Base-by-base conservation (phyloP, 2,113 vertebrate genomes). In the Zosterops japonicus region DNA sequence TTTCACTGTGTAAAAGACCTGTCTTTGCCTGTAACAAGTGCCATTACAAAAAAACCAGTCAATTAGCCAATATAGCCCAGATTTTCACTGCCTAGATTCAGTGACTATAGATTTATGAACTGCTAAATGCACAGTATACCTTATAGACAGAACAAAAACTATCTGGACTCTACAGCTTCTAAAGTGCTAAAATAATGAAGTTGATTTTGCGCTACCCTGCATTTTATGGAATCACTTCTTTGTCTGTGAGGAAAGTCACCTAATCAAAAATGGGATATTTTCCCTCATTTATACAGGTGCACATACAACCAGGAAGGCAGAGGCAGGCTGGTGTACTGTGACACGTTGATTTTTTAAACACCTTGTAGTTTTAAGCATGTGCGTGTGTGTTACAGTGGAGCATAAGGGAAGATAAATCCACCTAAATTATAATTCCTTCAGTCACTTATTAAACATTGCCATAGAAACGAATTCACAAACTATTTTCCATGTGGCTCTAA, bases 391-490 rank as follows among this genome's bases (percentile, higher is more conserved):
- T 65, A 57, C 24, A 77, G 24, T 8, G 14, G 55, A 90, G 67
- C 24, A 47, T 8, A 56, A 80, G 9, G 17, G 52, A 71, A 75
- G 64, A 71, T 25, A 92, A 92, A 90, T 36, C 81, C 33, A 12
- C 52, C 8, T 75, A 74, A 86, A 88, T 72, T 33, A 25, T 63
- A 70, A 92, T 70, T 83, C 52, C 28, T 71, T 84, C 75, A 71
- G n/a, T 68, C 41, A 83, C 28, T 72, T 91, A 83, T 91, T 80
- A 67, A 28, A 39, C 59, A 81, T 90, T 91, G 44, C 64, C 57
- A 81, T 78, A 81, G 79, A 83, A 93, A 90, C 20, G 2, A 28
- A 70, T 36, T 56, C 9, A 0, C 19, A 94, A 81, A 83, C n/a
- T 83, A 57, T 72, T 80, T 87, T 63, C 50, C 71, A 0, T 6